Evolutionary conservation across 2,888 invertebrate species (phyloP).

Genomic region (Agrochola macilenta): DNA sequence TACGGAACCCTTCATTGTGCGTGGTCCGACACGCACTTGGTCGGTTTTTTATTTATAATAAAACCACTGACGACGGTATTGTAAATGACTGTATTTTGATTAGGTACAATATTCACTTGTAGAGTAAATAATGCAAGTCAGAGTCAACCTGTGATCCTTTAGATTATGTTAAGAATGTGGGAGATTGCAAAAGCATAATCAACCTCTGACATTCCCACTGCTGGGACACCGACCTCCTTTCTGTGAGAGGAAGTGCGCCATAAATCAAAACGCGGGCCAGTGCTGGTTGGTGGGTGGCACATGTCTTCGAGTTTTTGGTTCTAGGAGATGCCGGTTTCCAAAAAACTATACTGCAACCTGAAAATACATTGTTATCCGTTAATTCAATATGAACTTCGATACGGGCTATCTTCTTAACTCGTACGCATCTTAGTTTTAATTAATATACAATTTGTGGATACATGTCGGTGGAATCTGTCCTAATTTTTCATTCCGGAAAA

Average conservation of each 20-base stretch:
- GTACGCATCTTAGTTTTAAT: not conserved
- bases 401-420: not conserved
- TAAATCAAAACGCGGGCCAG: not conserved
- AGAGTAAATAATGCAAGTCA: too few species aligned
- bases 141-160: not conserved
- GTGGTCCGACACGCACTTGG: too few species aligned
- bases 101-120: not conserved
- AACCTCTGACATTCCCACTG: not conserved
- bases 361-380: not conserved
- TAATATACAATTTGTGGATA: not conserved
- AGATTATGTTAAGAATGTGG: not conserved
- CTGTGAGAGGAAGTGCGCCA: too few species aligned
- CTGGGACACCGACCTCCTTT: too few species aligned
- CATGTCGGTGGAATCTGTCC: not conserved
- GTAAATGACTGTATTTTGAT: not conserved
- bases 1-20: too few species aligned
- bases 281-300: too few species aligned
- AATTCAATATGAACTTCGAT: not conserved
- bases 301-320: too few species aligned
- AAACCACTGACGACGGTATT: not conserved
- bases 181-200: not conserved
- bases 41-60: too few species aligned
- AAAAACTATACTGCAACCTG: too few species aligned
- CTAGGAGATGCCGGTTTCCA: too few species aligned
- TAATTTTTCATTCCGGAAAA: too few species aligned